Evolutionary conservation across 2,113 vertebrate genomes (phyloP).

Genomic region (Sebastes schlegelii): DNA sequence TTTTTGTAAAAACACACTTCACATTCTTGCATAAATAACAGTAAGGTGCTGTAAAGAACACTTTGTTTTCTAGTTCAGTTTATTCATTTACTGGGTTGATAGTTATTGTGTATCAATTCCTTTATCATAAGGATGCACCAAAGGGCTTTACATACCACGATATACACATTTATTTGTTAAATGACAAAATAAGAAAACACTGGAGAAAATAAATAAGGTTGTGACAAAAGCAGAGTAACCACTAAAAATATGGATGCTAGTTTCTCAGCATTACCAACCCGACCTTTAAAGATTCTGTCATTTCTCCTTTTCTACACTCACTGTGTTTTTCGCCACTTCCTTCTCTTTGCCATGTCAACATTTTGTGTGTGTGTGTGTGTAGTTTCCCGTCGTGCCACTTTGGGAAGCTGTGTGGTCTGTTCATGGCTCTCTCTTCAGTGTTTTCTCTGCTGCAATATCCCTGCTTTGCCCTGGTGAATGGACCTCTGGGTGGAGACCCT

Average conservation of each 20-base stretch:
- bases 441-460: slow-evolving; percentile 91
- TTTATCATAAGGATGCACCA: neutral
- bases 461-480: slow-evolving; percentile 86
- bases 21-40: too few species aligned
- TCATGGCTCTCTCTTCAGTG: slow-evolving; percentile 89
- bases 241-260: too few species aligned
- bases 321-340: neutral
- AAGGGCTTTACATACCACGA: neutral
- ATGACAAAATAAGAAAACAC: neutral
- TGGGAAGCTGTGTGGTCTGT: slow-evolving; percentile 90
- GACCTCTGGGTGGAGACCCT: slow-evolving; percentile 80
- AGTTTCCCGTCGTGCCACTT: slow-evolving; percentile 92
- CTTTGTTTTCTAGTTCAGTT: slow-evolving; percentile 39
- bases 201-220: too few species aligned
- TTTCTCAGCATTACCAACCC: too few species aligned
- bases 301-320: neutral
- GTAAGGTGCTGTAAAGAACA: too few species aligned
- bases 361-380: slow-evolving; percentile 13
- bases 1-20: too few species aligned
- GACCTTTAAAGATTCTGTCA: neutral
- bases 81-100: neutral
- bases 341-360: neutral
- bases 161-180: neutral
- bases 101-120: neutral
- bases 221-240: too few species aligned